These are phyloP conservation scores for Artibeus jamaicensis DNA, from an alignment of 2,797 vertebrate genomes.

Conservation along the genomic window DNA sequence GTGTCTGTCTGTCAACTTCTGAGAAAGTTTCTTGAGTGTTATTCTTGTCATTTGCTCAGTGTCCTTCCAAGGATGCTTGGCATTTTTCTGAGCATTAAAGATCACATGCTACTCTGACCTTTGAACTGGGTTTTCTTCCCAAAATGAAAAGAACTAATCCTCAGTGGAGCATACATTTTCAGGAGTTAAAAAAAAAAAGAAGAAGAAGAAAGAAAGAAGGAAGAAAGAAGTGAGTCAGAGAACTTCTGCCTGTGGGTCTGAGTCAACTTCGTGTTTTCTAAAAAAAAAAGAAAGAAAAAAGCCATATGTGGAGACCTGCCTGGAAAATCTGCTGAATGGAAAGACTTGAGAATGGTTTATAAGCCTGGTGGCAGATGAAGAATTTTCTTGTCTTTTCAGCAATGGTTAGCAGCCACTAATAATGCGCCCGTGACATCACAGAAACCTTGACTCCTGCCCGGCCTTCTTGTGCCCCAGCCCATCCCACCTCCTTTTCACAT, in stretches of 20 bases:
- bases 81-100: background rate
- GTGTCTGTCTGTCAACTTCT: background rate
- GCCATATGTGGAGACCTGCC: slow-evolving; percentile 67
- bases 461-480: background rate
- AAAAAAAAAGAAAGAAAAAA: slow-evolving; percentile 39
- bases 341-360: slow-evolving; percentile 69
- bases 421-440: slow-evolving; percentile 50
- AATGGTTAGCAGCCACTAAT: slow-evolving; percentile 13
- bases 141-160: background rate
- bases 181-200: background rate
- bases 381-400: slow-evolving; percentile 50
- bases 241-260: slow-evolving; percentile 74
- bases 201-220: background rate
- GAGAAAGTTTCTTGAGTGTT: background rate
- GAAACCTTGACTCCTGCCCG: slow-evolving; percentile 24
- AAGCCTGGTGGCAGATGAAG: slow-evolving; percentile 42
- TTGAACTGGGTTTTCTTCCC: background rate
- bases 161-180: background rate
- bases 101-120: background rate
- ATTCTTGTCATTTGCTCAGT: background rate
- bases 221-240: slow-evolving; percentile 79
- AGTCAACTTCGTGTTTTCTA: slow-evolving; percentile 78
- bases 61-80: background rate
- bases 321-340: slow-evolving; percentile 83
- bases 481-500: background rate